Evolutionary conservation across 53 echinoderm and acorn worm genomes (phyloP).

Genomic region (Luidia sarsii): DNA sequence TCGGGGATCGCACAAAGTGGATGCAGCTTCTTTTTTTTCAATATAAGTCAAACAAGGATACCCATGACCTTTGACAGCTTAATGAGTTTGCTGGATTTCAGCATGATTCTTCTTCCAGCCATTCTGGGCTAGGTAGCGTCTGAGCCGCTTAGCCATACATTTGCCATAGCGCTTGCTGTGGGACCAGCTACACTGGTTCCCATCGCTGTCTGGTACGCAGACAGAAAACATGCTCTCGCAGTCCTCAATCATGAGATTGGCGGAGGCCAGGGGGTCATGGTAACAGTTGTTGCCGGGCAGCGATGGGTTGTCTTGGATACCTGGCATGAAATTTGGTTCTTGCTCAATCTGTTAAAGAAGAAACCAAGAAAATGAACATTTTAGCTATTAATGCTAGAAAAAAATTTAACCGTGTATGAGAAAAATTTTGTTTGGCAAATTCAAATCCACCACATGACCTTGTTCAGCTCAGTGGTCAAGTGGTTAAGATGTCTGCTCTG

Average conservation of each 20-base stretch:
- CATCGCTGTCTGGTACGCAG: slow-evolving; percentile 10
- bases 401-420: neutral
- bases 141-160: slow-evolving; percentile 21
- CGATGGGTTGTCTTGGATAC: slow-evolving; percentile 20
- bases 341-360: slow-evolving; percentile 22
- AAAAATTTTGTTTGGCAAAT: too few species aligned
- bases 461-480: too few species aligned
- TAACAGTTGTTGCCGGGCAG: neutral
- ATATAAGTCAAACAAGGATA: too few species aligned
- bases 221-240: slow-evolving; percentile 37
- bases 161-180: slow-evolving; percentile 24
- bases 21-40: too few species aligned
- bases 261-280: slow-evolving; percentile 41
- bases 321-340: slow-evolving; percentile 17
- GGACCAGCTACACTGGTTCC: slow-evolving; percentile 10
- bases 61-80: too few species aligned
- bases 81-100: too few species aligned
- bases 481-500: too few species aligned
- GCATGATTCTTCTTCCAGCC: too few species aligned
- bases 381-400: neutral
- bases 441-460: too few species aligned
- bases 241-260: slow-evolving; percentile 21
- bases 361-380: neutral
- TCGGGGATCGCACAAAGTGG: too few species aligned
- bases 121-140: neutral